These are phyloP conservation scores for Eucriotettix oculatus DNA, from an alignment of 2,888 invertebrate species.

Conservation along the genomic window DNA sequence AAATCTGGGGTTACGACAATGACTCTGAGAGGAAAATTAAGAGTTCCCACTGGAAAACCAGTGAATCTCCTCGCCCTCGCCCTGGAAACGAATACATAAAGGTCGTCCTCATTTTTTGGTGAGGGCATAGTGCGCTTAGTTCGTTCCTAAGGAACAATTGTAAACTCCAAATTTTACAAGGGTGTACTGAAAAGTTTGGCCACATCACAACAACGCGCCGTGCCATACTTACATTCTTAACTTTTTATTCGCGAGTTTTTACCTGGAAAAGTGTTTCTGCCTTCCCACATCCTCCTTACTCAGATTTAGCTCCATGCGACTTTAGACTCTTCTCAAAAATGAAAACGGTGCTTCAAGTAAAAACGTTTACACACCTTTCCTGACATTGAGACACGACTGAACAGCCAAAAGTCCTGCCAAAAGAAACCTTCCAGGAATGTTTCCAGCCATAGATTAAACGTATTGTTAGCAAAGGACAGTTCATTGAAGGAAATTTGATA, in stretches of 20 bases:
- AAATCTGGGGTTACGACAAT: not conserved
- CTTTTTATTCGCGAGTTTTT: not conserved
- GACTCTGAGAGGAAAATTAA: not conserved
- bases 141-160: not conserved
- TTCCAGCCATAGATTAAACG: not conserved
- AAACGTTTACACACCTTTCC: not conserved
- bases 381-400: not conserved
- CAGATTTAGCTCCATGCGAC: not conserved
- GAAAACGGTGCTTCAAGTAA: not conserved
- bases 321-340: not conserved
- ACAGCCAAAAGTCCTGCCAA: not conserved
- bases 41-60: not conserved
- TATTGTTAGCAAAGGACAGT: no score
- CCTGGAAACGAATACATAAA: not conserved
- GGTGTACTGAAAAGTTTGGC: not conserved
- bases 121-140: not conserved
- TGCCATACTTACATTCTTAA: not conserved
- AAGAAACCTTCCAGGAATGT: not conserved
- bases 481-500: no score
- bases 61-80: not conserved
- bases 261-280: not conserved
- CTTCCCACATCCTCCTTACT: not conserved
- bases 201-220: not conserved
- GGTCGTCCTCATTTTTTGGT: not conserved
- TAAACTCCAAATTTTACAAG: not conserved